phyloP scores from a whole-genome alignment of 2,797 vertebrate genomes.

The Odontamblyopus lacepedii region DNA sequence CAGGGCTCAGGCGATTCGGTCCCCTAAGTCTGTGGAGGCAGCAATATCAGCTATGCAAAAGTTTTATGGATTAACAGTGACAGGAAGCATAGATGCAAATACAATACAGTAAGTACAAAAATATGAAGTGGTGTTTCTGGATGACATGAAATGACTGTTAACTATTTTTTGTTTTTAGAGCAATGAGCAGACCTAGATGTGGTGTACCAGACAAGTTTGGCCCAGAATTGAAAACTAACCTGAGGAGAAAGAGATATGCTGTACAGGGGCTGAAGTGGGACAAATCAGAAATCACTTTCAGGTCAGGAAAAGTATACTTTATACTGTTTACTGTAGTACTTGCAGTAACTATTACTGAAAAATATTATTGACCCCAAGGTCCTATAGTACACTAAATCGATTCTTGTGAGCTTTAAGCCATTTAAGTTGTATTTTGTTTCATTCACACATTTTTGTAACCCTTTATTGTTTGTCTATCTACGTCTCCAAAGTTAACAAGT shows the following conservation, averaged over 20 bases:
- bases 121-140: neutral
- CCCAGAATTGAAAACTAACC: constrained; percentile 86
- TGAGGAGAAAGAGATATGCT: constrained; percentile 89
- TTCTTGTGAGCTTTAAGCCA: too few species aligned
- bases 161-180: constrained; percentile 66
- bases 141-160: neutral
- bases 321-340: neutral
- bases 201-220: constrained; percentile 93
- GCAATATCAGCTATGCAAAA: constrained; percentile 89
- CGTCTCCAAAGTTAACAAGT: neutral
- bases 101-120: constrained; percentile 82
- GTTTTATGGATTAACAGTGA: constrained; percentile 87
- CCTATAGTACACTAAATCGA: too few species aligned
- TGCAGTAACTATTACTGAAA: neutral
- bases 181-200: constrained; percentile 88
- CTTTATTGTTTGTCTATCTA: too few species aligned
- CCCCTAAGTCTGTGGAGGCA: constrained; percentile 80
- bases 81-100: constrained; percentile 80
- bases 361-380: too few species aligned
- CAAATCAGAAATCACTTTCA: constrained; percentile 88
- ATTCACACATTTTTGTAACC: too few species aligned
- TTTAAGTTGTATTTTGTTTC: too few species aligned
- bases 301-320: constrained; percentile 67
- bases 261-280: constrained; percentile 92
- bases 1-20: constrained; percentile 85